Percentiles rank a stretch among this genome's conserved stretches.
phyloP scores from a whole-genome alignment of 2,888 invertebrate species.

The Tuta absoluta region DNA sequence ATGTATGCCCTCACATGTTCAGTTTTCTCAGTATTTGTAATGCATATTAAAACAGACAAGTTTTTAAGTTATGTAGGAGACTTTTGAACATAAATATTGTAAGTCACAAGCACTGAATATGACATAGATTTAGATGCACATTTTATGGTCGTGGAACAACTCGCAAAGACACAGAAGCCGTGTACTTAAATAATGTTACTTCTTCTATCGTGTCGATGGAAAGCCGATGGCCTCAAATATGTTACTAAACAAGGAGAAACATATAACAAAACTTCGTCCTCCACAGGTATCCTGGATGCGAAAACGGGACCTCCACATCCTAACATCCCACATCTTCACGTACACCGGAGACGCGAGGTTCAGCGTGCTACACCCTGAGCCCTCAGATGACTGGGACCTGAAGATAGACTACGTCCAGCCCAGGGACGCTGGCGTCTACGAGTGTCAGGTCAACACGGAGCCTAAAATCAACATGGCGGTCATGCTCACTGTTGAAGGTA shows the following conservation, averaged over 20 bases:
- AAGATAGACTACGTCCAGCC: slow-evolving; percentile 92
- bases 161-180: too few relatives aligned
- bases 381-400: slow-evolving; percentile 93
- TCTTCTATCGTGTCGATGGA: too few relatives aligned
- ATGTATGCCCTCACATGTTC: too few relatives aligned
- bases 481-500: slow-evolving; percentile 90
- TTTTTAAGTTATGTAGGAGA: neutral
- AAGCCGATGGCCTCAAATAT: too few relatives aligned
- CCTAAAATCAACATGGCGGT: slow-evolving; percentile 94
- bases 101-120: neutral
- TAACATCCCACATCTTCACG: slow-evolving; percentile 89
- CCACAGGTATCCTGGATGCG: slow-evolving; percentile 91
- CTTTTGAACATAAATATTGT: neutral
- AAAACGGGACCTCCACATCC: slow-evolving; percentile 90
- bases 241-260: too few relatives aligned
- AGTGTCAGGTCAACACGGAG: slow-evolving; percentile 94
- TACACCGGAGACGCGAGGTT: slow-evolving; percentile 94
- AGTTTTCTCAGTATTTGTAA: neutral
- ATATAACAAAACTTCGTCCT: too few relatives aligned
- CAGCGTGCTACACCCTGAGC: slow-evolving; percentile 91
- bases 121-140: too few relatives aligned
- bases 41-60: neutral
- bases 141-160: too few relatives aligned
- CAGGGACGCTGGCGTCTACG: slow-evolving; percentile 91
- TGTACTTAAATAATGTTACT: too few relatives aligned